These are phyloP conservation scores for Oryzias woworae DNA, from an alignment of 2,113 vertebrate genomes.

Conservation along the genomic window DNA sequence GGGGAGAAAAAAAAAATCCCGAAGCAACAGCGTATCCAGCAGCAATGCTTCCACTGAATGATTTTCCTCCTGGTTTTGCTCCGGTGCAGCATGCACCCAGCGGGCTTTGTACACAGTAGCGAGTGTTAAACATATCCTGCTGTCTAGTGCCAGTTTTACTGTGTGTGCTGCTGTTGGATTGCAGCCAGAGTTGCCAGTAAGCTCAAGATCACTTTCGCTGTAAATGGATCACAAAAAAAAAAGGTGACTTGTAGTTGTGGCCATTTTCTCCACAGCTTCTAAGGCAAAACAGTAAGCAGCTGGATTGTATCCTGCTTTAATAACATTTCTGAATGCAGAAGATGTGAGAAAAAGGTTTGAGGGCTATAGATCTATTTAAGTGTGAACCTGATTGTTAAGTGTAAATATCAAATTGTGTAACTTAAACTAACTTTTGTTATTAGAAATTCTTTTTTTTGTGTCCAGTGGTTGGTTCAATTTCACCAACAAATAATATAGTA, in stretches of 20 bases:
- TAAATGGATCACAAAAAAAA: slow-evolving; percentile 57
- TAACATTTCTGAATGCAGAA: slow-evolving; percentile 85
- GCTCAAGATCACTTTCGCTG: slow-evolving; percentile 55
- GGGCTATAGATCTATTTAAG: slow-evolving; percentile 48
- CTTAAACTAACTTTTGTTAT: slow-evolving; percentile 34
- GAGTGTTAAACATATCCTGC: slow-evolving; percentile 58
- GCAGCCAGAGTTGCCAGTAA: slow-evolving; percentile 57
- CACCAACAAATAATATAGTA: slow-evolving; percentile 21
- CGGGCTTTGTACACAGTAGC: slow-evolving; percentile 56
- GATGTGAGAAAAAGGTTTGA: slow-evolving; percentile 85
- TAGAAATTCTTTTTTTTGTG: slow-evolving; percentile 26
- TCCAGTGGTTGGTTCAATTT: slow-evolving; percentile 15
- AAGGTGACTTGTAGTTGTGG: slow-evolving; percentile 63
- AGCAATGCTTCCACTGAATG: slow-evolving; percentile 59
- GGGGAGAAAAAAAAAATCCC: slow-evolving; percentile 10
- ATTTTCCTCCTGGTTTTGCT: slow-evolving; percentile 61
- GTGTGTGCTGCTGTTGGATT: slow-evolving; percentile 46
- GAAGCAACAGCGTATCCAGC: slow-evolving; percentile 39
- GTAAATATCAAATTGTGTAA: slow-evolving; percentile 33
- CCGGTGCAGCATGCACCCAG: slow-evolving; percentile 53
- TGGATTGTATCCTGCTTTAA: slow-evolving; percentile 85
- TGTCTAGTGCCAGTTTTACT: slow-evolving; percentile 62
- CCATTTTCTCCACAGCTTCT: slow-evolving; percentile 37
- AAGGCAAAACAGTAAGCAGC: slow-evolving; percentile 63
- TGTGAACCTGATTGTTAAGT: slow-evolving; percentile 51